A percentile compares a stretch with the other conserved stretches of the same genome.
phyloP scores from a whole-genome alignment of 2,797 vertebrate genomes.

The Pteropus rufus region DNA sequence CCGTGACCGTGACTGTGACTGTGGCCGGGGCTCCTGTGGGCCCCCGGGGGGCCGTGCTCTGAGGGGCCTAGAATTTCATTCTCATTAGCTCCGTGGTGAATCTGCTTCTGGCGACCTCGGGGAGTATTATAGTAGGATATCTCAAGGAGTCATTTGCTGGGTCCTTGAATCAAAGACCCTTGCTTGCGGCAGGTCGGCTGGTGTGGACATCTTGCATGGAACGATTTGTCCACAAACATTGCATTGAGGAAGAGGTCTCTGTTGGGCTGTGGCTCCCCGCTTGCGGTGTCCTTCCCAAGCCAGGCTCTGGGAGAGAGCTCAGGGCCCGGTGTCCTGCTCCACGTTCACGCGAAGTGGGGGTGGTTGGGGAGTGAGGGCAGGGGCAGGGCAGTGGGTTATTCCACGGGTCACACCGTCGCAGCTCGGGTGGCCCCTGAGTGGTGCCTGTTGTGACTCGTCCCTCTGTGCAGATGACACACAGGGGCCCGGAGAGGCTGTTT shows the following conservation, averaged over 20 bases:
- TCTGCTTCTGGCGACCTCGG: neutral
- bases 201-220: neutral
- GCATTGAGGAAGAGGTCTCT: neutral
- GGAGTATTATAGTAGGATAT: neutral
- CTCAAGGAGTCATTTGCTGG: neutral
- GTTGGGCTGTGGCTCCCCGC: neutral
- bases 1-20: too few relatives aligned
- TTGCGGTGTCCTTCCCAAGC: neutral
- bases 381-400: fast-evolving
- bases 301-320: neutral
- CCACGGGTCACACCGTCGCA: neutral
- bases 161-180: neutral
- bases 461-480: neutral
- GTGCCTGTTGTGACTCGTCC: neutral
- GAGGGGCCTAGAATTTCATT: neutral
- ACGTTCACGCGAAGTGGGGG: neutral
- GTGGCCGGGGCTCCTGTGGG: neutral
- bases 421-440: neutral
- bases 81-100: neutral
- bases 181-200: neutral
- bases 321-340: too few relatives aligned
- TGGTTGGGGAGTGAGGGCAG: too few relatives aligned
- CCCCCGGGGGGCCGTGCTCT: too few relatives aligned
- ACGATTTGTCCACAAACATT: neutral
- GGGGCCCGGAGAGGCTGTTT: neutral